Evolutionary conservation across 2,888 invertebrate species (phyloP), one percentile per base, ranked within the genome.

Genomic region (Philereme transversata): DNA sequence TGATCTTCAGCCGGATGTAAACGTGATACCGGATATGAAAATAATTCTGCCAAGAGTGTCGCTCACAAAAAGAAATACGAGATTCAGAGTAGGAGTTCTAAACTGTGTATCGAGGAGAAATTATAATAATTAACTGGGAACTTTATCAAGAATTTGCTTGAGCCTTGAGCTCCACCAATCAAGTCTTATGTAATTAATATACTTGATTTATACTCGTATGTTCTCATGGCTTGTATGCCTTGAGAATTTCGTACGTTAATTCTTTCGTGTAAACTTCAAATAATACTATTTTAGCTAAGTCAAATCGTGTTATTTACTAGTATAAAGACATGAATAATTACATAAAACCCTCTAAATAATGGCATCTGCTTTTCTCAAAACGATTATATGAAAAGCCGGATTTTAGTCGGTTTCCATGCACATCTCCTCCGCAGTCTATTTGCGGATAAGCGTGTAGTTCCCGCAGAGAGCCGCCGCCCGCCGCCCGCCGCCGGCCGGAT

Each of bases 401-500:
- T 51, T 33, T 45, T 57, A 46, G 33, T 35, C 11, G 5, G 0
- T 53, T 51, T 54, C 50, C 46, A 51, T 47, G 51, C 51, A 35
- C 44, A 48, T 51, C 5, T 44, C 46, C 47, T 41, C 1, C 43
- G 10, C 48, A 61, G 57, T 45, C 57, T 50, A 61, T 61, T 61
- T 57, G 50, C 22, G 57, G 61, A 41, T 51, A 58, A 52, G 51
- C 41, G 52, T 33, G 40, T 22, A 41, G 54, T 51, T 45, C 57
- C 49, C 53, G 41, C 0, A 6, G n/a, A 7, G 36, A 49, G 53
- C 47, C 22, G 22, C 22, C 22, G 22, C 22, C 43, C n/a, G 46
- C 47, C 35, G 47, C n/a, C 43, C 22, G 50, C 43, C 22, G 50
- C 35, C 41, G 51, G 33, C 60, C 62, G 62, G 57, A 62, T 54